Conservation (phyloP, 2,888 invertebrate genomes). For the Drosophila borealis region DNA sequence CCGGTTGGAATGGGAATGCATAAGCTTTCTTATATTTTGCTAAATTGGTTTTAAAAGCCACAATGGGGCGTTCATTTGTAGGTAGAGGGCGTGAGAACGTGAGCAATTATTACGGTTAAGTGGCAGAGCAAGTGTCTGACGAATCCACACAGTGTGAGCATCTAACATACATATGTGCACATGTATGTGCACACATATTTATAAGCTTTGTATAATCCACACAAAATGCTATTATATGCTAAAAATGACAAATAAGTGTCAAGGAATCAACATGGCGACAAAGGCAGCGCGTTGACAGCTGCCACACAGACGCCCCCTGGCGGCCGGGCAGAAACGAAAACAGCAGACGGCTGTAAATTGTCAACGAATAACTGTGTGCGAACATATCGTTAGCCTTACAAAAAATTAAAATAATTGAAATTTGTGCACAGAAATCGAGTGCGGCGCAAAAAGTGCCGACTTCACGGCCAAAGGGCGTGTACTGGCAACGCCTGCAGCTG, state of each 20-base stretch:
- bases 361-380: constrained; percentile 15
- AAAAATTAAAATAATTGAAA: constrained; percentile 39
- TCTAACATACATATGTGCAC: background rate
- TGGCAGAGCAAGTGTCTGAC: constrained; percentile 37
- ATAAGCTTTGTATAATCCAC: constrained; percentile 46
- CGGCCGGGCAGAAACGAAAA: constrained; percentile 4
- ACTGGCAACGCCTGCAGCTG: constrained; percentile 34
- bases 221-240: constrained; percentile 61
- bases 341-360: constrained; percentile 10
- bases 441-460: constrained; percentile 15
- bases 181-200: background rate
- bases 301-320: constrained; percentile 30
- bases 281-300: constrained; percentile 30
- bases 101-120: constrained; percentile 74
- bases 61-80: constrained; percentile 41
- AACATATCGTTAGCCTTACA: constrained; percentile 15
- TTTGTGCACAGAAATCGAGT: constrained; percentile 35
- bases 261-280: constrained; percentile 50
- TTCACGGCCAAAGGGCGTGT: constrained; percentile 10
- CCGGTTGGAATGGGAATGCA: constrained; percentile 20
- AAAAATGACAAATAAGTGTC: constrained; percentile 71
- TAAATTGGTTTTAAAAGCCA: constrained; percentile 79
- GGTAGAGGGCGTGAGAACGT: constrained; percentile 58
- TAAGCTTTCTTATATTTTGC: constrained; percentile 57
- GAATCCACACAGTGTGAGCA: constrained; percentile 1